These are phyloP conservation scores for Menura novaehollandiae DNA, from an alignment of 2,113 vertebrate species.

Conservation along the genomic window DNA sequence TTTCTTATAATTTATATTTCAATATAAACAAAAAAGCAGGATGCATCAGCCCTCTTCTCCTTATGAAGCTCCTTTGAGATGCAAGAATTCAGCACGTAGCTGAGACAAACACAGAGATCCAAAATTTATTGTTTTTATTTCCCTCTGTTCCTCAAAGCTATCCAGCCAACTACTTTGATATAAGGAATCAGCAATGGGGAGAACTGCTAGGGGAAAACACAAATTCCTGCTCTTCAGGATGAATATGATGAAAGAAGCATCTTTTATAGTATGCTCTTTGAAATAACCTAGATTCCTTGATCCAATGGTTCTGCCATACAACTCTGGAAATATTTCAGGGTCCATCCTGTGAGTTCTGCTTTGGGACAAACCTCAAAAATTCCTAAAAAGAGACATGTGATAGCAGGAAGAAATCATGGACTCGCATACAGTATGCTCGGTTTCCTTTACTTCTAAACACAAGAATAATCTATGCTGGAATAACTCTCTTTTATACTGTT, in stretches of 20 bases:
- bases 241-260: neutral
- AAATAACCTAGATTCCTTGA: neutral
- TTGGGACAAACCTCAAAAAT: neutral
- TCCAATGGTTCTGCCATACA: neutral
- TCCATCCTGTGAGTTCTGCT: neutral
- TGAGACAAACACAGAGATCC: neutral
- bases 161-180: neutral
- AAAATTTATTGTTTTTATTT: neutral
- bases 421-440: neutral
- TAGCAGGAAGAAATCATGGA: neutral
- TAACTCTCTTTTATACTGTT: neutral
- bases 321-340: neutral
- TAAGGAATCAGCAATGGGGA: neutral
- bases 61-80: neutral
- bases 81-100: neutral
- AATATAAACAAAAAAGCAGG: neutral
- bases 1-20: neutral
- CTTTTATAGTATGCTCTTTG: neutral
- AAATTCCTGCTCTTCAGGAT: neutral
- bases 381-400: neutral
- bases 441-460: neutral
- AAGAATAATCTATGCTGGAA: neutral
- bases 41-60: neutral
- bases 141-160: neutral
- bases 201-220: neutral